Evolutionary conservation across 2,888 invertebrate species (phyloP), one percentile per base, ranked within the genome.

Genomic region (Acrobasis suavella): DNA sequence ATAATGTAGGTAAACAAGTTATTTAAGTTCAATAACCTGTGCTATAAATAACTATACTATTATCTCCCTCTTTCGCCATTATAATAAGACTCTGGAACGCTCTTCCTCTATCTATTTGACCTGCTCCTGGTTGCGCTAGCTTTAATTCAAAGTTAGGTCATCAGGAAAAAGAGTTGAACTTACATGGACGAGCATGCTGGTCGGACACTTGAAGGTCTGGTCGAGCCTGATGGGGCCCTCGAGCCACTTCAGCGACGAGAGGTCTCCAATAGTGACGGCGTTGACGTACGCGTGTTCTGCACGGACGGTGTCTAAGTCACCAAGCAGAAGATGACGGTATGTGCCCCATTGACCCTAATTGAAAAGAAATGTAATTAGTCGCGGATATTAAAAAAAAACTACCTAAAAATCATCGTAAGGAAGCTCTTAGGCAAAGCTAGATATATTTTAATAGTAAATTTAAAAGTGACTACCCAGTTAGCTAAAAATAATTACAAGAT

Each of bases 251-350:
- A 99, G 80, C 1, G 97, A 96, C 0, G 97, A 96, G 62, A 99
- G 90, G 81, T 99, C 98, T 58, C 98, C 98, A 62, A 96, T 94
- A 0, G 96, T 95, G 14, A 94, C 76, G 0, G 96, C 95, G 84
- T 97, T 97, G 2, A 96, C 95, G 81, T 94, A 97, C 0, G 95
- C 96, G 80, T 98, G 96, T 67, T 94, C 93, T 9, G 84, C 90
- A 2, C 86, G 78, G 0, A 93, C 86, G 0, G 83, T 83, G 9
- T 86, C 79, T 16, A 91, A 67, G 55, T 94, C 89, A 9, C 93
- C 92, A 1, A 98, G 80, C 0, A 94, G 92, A 10, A 97, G 82
- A 85, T 98, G 97, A n/a, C 97, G 94, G 81, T 97, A 97, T 0
- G 96, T 96, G n/a, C 98, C 96, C 96, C 92, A 96, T 74, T 91